phyloP scores from a whole-genome alignment of 2,888 invertebrate species.

The Tenthredo mesomela region DNA sequence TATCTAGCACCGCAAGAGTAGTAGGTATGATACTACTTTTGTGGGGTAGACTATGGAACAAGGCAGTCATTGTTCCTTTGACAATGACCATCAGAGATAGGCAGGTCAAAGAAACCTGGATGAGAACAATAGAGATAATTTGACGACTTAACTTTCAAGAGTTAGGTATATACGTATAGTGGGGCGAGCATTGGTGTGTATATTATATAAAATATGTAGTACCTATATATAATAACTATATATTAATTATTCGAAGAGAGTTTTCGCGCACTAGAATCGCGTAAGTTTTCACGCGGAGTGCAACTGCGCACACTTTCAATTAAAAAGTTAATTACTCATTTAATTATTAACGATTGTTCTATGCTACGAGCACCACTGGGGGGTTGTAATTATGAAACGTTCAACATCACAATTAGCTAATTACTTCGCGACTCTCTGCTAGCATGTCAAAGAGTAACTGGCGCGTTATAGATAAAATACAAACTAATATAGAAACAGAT shows the following conservation, averaged over 20 bases:
- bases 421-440: slow-evolving; percentile 19
- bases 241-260: neutral
- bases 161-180: too few species aligned
- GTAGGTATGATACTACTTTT: neutral
- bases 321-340: slow-evolving; percentile 35
- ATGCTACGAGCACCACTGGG: slow-evolving; percentile 3
- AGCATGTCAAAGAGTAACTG: slow-evolving; percentile 13
- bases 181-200: neutral
- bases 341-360: slow-evolving; percentile 44
- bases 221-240: neutral
- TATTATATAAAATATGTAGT: neutral
- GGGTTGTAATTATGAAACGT: slow-evolving; percentile 30
- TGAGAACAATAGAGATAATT: slow-evolving; percentile 48
- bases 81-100: slow-evolving; percentile 45
- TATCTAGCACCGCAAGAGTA: neutral
- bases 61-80: slow-evolving; percentile 37
- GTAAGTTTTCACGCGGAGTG: neutral
- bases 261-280: neutral
- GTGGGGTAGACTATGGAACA: neutral
- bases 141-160: slow-evolving; percentile 42
- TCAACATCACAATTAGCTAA: slow-evolving; percentile 48
- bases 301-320: slow-evolving; percentile 35
- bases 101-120: slow-evolving; percentile 22
- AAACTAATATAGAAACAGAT: neutral
- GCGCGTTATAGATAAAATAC: neutral